Evolutionary conservation across 2,113 vertebrate genomes (phyloP).

Genomic region (Crotalus viridis): DNA sequence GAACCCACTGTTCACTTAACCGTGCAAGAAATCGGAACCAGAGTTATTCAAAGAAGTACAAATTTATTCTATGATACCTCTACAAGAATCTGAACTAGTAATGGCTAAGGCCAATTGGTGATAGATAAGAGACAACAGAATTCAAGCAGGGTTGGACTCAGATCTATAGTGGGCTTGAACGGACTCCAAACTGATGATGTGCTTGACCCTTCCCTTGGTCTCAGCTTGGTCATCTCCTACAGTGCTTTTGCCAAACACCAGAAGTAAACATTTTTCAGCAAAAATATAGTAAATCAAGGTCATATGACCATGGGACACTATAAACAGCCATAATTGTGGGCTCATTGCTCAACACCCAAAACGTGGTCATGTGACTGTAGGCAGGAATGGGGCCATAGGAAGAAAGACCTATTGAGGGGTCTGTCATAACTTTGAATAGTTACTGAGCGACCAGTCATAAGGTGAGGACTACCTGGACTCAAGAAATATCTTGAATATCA

Average conservation of each 20-base stretch:
- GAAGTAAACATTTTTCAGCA: neutral
- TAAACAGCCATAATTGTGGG: neutral
- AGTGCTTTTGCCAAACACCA: neutral
- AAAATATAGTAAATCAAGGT: neutral
- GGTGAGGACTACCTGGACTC: neutral
- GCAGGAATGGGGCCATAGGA: neutral
- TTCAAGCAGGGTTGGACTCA: neutral
- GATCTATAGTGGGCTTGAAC: neutral
- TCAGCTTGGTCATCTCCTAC: neutral
- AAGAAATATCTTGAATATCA: slow-evolving; percentile 29
- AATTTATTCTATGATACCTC: neutral
- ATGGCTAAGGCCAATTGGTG: neutral
- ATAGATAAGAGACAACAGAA: neutral
- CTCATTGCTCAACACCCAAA: neutral
- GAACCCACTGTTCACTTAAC: neutral
- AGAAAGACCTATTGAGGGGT: neutral
- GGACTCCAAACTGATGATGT: neutral
- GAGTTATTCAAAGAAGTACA: neutral
- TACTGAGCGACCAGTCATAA: neutral
- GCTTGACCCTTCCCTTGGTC: neutral
- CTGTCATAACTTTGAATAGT: neutral
- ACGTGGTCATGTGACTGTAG: neutral
- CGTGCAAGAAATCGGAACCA: neutral
- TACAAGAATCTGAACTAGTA: neutral
- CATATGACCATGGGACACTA: neutral